Evolutionary conservation across 2,113 vertebrate genomes (phyloP).

Genomic region (Barnardius zonarius): DNA sequence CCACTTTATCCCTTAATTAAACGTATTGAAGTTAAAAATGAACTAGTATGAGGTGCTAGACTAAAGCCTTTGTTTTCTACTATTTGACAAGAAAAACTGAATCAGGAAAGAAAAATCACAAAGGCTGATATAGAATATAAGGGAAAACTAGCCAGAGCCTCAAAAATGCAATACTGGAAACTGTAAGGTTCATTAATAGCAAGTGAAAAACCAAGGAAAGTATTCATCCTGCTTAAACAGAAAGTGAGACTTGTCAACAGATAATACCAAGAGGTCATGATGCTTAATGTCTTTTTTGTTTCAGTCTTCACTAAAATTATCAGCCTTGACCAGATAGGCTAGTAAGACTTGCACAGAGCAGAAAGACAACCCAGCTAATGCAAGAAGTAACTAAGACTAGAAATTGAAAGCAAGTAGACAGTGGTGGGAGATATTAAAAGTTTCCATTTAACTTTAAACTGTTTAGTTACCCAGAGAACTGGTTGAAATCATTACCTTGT

Average conservation of each 20-base stretch:
- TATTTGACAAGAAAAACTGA: neutral
- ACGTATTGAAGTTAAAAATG: neutral
- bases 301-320: neutral
- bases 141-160: neutral
- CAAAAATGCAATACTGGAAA: neutral
- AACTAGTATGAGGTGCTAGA: neutral
- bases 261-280: neutral
- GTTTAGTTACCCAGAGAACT: neutral
- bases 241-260: neutral
- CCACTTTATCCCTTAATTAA: neutral
- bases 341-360: neutral
- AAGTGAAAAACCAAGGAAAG: neutral
- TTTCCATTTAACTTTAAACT: neutral
- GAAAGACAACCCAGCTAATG: neutral
- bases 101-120: neutral
- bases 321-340: neutral
- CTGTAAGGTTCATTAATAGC: neutral
- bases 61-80: neutral
- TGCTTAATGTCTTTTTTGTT: neutral
- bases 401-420: neutral
- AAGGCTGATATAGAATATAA: neutral
- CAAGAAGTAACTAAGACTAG: neutral
- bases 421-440: neutral
- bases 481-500: neutral
- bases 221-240: neutral